Evolutionary conservation across 2,888 invertebrate species (phyloP).

Genomic region (Phragmatobia fuliginosa): DNA sequence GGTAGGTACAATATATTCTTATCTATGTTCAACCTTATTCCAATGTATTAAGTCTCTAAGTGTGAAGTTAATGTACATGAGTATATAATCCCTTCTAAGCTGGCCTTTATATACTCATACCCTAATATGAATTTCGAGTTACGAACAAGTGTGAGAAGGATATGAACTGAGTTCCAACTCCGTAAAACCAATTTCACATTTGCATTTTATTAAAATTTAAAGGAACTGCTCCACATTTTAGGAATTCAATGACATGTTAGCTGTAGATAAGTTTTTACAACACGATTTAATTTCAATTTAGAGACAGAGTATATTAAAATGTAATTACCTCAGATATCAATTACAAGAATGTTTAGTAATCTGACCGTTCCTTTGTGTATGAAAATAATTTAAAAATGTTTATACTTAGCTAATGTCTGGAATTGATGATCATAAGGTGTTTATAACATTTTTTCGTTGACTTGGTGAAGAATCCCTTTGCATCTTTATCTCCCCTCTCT

Average conservation of each 20-base stretch:
- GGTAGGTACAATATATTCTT: background rate
- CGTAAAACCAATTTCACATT: slow-evolving; percentile 47
- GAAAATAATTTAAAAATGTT: background rate
- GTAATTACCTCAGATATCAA: background rate
- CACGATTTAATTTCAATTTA: slow-evolving; percentile 13
- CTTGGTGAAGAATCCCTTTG: too few relatives aligned
- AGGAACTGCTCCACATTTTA: slow-evolving; percentile 29
- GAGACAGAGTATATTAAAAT: background rate
- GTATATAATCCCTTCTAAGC: slow-evolving; percentile 36
- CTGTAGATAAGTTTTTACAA: slow-evolving; percentile 16
- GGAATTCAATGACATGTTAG: slow-evolving; percentile 24
- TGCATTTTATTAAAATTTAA: slow-evolving; percentile 52
- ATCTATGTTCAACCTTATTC: slow-evolving; percentile 18
- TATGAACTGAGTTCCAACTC: slow-evolving; percentile 36
- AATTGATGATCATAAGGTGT: too few relatives aligned
- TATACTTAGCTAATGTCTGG: too few relatives aligned
- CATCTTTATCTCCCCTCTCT: too few relatives aligned
- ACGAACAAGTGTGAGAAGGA: slow-evolving; percentile 42
- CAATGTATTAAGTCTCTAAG: slow-evolving; percentile 1
- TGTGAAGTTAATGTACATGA: background rate
- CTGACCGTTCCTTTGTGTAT: background rate
- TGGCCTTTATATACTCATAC: slow-evolving; percentile 36
- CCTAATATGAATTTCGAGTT: slow-evolving; percentile 43
- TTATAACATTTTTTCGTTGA: too few relatives aligned
- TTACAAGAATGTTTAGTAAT: background rate